Conservation (phyloP, 2,888 invertebrate genomes). For the Caenorhabditis sp. region DNA sequence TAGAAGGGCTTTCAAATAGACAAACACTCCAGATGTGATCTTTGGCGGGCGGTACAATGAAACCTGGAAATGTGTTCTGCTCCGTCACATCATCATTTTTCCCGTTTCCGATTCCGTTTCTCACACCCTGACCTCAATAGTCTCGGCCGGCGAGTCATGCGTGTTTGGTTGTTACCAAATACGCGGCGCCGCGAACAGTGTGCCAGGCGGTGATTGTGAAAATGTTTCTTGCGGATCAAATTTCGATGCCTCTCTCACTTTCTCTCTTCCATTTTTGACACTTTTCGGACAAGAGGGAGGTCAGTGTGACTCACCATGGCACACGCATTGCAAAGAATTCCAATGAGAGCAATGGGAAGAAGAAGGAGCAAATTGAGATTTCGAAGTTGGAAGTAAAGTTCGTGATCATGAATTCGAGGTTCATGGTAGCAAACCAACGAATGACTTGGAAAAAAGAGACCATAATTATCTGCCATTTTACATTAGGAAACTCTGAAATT, state of each 20-base stretch:
- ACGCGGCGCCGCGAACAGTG: slow-evolving; percentile 22
- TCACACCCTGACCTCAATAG: too few species aligned
- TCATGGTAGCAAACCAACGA: slow-evolving; percentile 74
- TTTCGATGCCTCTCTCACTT: slow-evolving; percentile 16
- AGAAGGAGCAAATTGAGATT: slow-evolving; percentile 71
- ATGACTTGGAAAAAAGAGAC: slow-evolving; percentile 49
- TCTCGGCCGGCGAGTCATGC: slow-evolving; percentile 10
- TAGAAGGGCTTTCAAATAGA: slow-evolving; percentile 76
- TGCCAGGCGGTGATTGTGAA: slow-evolving; percentile 46
- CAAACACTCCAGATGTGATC: slow-evolving; percentile 78
- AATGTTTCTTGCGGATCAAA: slow-evolving; percentile 35
- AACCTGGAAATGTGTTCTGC: slow-evolving; percentile 65
- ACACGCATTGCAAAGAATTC: slow-evolving; percentile 74
- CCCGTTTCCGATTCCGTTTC: background rate
- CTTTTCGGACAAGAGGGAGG: slow-evolving; percentile 19
- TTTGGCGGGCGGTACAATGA: slow-evolving; percentile 78
- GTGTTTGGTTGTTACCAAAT: slow-evolving; percentile 24
- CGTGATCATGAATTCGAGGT: slow-evolving; percentile 77
- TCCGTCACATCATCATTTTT: background rate
- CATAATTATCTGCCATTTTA: slow-evolving; percentile 42
- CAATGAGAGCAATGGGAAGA: slow-evolving; percentile 74
- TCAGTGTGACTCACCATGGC: slow-evolving; percentile 75
- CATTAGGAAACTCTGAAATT: slow-evolving; percentile 1
- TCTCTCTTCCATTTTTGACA: slow-evolving; percentile 17
- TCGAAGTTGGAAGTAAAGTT: slow-evolving; percentile 73